Percentiles rank a stretch among this genome's conserved stretches.
Conservation (phyloP, 2,797 vertebrate genomes). For the Manis crassicaudata region DNA sequence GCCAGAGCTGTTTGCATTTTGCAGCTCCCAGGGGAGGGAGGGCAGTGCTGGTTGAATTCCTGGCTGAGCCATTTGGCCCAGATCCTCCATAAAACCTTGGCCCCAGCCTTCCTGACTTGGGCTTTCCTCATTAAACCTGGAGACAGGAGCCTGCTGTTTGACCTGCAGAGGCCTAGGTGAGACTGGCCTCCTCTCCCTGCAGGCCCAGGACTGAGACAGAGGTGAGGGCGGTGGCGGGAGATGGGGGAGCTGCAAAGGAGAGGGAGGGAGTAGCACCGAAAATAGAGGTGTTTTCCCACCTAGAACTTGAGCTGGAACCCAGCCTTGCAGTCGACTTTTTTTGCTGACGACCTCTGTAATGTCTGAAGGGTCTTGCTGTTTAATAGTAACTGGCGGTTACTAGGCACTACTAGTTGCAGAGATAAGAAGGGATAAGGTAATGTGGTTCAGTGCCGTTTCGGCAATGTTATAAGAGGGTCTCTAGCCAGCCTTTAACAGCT, state of each 20-base stretch:
- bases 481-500: background rate
- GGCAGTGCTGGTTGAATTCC: slow-evolving; percentile 59
- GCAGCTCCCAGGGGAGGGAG: slow-evolving; percentile 62
- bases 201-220: background rate
- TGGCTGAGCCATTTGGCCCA: slow-evolving; percentile 68
- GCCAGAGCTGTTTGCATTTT: slow-evolving; percentile 62
- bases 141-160: slow-evolving; percentile 70
- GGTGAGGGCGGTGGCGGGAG: background rate
- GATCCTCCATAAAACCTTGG: slow-evolving; percentile 70
- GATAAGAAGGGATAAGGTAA: background rate
- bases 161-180: slow-evolving; percentile 21
- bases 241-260: background rate
- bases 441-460: background rate
- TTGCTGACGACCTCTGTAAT: background rate
- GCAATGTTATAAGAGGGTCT: background rate
- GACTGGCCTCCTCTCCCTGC: background rate
- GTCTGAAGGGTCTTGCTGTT: background rate
- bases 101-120: slow-evolving; percentile 69
- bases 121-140: slow-evolving; percentile 66
- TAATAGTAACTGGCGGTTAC: background rate
- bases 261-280: background rate
- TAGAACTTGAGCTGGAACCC: background rate
- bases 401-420: background rate
- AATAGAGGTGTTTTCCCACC: background rate
- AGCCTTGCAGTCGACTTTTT: too few species aligned